These are phyloP conservation scores for Suncus etruscus DNA, from an alignment of 2,113 vertebrate species.

Conservation along the genomic window DNA sequence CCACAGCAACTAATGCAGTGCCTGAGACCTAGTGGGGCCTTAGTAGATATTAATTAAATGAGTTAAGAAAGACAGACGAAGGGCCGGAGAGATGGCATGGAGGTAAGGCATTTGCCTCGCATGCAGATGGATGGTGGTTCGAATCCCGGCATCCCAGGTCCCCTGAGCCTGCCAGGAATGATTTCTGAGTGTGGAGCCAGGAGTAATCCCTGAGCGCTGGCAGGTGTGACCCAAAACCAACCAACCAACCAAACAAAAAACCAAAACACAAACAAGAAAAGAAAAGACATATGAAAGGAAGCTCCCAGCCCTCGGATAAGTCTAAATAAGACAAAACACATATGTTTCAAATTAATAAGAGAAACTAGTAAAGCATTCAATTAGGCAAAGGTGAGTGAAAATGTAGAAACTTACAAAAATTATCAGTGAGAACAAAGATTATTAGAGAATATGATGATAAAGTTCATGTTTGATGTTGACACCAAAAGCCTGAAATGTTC, in stretches of 20 bases:
- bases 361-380: not conserved
- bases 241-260: too few species aligned
- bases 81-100: too few species aligned
- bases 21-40: not conserved
- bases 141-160: too few species aligned
- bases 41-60: not conserved
- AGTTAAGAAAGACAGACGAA: constrained; percentile 21
- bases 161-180: too few species aligned
- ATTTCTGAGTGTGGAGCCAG: too few species aligned
- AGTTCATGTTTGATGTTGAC: not conserved
- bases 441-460: not conserved
- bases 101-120: too few species aligned
- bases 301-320: not conserved
- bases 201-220: too few species aligned
- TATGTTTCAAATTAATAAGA: not conserved
- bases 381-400: not conserved
- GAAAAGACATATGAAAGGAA: too few species aligned
- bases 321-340: not conserved
- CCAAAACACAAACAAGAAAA: too few species aligned
- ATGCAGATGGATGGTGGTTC: too few species aligned
- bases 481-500: not conserved
- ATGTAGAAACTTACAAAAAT: not conserved
- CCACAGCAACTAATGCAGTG: not conserved
- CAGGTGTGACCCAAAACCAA: too few species aligned
- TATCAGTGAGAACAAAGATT: not conserved